phyloP scores from a whole-genome alignment of 1,140 invertebrate genomes.

The Pseudobourletiella spinata region DNA sequence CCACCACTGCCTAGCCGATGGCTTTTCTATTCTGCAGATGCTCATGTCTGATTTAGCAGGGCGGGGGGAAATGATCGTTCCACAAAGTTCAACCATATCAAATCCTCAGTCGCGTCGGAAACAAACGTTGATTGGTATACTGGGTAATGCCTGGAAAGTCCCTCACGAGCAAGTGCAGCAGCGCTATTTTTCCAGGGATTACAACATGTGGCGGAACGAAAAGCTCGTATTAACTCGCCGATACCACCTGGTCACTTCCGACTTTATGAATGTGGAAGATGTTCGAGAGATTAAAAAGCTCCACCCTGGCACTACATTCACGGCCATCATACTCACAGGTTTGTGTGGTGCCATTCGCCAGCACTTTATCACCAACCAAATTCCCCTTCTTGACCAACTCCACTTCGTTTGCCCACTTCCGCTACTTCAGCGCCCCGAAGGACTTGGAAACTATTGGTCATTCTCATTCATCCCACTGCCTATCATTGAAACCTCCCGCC shows the following conservation, averaged over 20 bases:
- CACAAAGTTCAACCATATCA: too few species aligned
- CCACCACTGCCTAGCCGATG: not conserved
- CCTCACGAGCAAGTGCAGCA: not conserved
- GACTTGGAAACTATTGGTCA: not conserved
- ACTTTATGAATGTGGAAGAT: not conserved
- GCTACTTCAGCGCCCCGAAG: not conserved
- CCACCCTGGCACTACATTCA: not conserved
- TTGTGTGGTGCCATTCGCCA: not conserved
- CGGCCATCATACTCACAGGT: not conserved
- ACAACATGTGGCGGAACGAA: not conserved
- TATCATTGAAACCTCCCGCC: not conserved
- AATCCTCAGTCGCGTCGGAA: too few species aligned
- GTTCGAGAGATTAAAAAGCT: not conserved
- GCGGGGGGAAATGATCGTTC: not conserved
- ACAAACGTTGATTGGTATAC: too few species aligned
- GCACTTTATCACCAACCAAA: not conserved
- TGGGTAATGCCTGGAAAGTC: not conserved
- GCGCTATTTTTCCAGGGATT: not conserved
- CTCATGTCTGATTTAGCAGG: not conserved
- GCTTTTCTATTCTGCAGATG: not conserved
- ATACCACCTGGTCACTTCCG: not conserved
- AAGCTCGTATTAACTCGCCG: not conserved
- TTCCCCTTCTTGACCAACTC: not conserved
- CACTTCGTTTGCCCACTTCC: not conserved
- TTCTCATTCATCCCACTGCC: not conserved